These are phyloP conservation scores for Maniola hyperantus DNA, from an alignment of 2,888 invertebrate genomes.

Conservation along the genomic window DNA sequence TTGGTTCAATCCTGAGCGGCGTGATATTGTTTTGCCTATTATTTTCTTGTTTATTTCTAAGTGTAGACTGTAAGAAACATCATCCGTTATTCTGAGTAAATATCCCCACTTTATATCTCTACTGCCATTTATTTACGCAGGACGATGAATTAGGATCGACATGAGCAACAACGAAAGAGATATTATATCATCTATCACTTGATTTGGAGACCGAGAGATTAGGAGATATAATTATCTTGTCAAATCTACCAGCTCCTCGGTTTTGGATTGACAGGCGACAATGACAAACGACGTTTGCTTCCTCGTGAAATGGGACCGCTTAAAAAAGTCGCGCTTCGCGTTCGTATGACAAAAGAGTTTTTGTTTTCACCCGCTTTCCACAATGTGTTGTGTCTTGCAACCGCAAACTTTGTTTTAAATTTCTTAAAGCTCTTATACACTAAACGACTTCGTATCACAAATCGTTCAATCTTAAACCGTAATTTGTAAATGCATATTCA, in stretches of 20 bases:
- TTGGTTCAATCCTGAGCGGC: too few relatives aligned
- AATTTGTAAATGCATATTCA: too few relatives aligned
- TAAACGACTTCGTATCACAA: not conserved
- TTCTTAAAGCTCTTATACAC: conserved; percentile 41
- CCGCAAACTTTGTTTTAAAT: conserved; percentile 56
- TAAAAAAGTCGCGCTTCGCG: conserved; percentile 29
- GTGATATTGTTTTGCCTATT: too few relatives aligned
- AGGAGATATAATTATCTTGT: conserved; percentile 48
- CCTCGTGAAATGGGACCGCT: conserved; percentile 43
- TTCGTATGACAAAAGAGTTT: conserved; percentile 43
- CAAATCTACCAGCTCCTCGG: conserved; percentile 40
- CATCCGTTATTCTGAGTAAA: not conserved
- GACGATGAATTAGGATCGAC: conserved; percentile 30
- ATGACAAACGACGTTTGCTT: conserved; percentile 60
- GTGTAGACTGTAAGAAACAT: not conserved
- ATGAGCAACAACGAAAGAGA: conserved; percentile 36
- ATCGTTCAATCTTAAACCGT: not conserved
- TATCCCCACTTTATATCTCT: not conserved
- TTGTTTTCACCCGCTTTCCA: conserved; percentile 53
- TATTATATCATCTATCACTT: conserved; percentile 42
- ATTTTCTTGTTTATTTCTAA: not conserved
- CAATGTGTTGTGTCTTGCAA: conserved; percentile 51
- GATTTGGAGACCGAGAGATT: conserved; percentile 36
- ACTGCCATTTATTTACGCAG: conserved; percentile 8
- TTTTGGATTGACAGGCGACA: conserved; percentile 48